Conservation (phyloP, 2,113 vertebrate species). For the Raja brachyura region DNA sequence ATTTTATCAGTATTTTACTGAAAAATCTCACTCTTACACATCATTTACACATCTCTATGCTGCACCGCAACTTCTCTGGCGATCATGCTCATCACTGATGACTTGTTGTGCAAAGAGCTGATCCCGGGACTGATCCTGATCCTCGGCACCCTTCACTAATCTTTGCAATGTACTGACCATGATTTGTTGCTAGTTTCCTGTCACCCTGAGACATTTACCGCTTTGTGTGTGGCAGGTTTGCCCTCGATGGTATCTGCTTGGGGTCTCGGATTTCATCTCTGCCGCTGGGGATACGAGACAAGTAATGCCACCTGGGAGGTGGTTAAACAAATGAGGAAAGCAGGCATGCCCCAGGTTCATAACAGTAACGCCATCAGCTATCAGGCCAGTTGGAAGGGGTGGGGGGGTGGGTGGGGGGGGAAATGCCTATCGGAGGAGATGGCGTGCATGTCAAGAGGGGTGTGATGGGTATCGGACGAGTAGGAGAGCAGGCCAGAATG, state of each 20-base stretch:
- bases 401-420: background rate
- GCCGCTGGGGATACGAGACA: slow-evolving; percentile 74
- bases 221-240: slow-evolving; percentile 46
- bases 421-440: too few species aligned
- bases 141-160: background rate
- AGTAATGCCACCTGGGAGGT: slow-evolving; percentile 70
- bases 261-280: slow-evolving; percentile 78
- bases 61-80: background rate
- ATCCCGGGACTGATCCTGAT: too few species aligned
- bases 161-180: background rate
- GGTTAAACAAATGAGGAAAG: slow-evolving; percentile 66
- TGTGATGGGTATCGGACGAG: background rate
- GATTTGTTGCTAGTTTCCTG: background rate
- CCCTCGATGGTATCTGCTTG: slow-evolving; percentile 75
- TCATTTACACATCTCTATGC: background rate
- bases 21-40: background rate
- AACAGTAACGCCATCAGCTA: background rate
- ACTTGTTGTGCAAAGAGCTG: background rate
- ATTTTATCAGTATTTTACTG: background rate
- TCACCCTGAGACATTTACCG: background rate
- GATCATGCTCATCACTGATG: background rate
- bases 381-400: background rate
- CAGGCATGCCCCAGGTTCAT: slow-evolving; percentile 54
- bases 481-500: too few species aligned
- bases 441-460: too few species aligned